Base-by-base conservation (phyloP, 2,113 vertebrate genomes). In the Notothenia coriiceps region DNA sequence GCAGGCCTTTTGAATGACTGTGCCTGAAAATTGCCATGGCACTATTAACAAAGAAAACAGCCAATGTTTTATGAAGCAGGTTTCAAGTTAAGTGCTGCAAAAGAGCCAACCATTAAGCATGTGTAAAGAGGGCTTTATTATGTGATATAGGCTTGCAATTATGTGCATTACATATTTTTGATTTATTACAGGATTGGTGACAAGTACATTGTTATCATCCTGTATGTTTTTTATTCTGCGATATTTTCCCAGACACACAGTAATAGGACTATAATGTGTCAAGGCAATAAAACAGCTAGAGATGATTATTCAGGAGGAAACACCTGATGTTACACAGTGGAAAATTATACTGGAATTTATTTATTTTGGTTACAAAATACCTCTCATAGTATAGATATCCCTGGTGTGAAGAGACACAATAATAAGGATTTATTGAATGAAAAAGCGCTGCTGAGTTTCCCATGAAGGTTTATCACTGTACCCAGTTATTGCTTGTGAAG, bases 1-100 rank as follows among this genome's bases (percentile, higher is more conserved):
- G 77, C 18, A 17, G 71, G 44, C 9, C 2, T 29, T 88, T 88
- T 92, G 77, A 89, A 79, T 88, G 85, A 87, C 75, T 50, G 72
- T 73, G 67, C 18, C 77, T 51, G 33, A 61, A 67, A 81, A 80
- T 65, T 79, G 46, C 61, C 8, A 44, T 1, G n/a, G 61, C 20
- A 25, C 17, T 56, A 40, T 18, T 14, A 57, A 29, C 29, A 25
- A 25, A 22, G 22, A 55, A 22, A 22, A n/a, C 15, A 72, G 35
- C 44, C 29, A 76, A 82, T 63, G 61, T 77, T 77, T 85, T 61
- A 75, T 70, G 40, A 52, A 61, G 25, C 15, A 59, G 52, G 44
- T 75, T 69, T 82, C 49, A 69, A 77, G 56, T 60, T 50, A 86
- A 82, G 51, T 73, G 50, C 29, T 61, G 46, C 59, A 15, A 68